These are phyloP conservation scores for Acomys russatus DNA, from an alignment of 2,797 vertebrate species.

Conservation along the genomic window DNA sequence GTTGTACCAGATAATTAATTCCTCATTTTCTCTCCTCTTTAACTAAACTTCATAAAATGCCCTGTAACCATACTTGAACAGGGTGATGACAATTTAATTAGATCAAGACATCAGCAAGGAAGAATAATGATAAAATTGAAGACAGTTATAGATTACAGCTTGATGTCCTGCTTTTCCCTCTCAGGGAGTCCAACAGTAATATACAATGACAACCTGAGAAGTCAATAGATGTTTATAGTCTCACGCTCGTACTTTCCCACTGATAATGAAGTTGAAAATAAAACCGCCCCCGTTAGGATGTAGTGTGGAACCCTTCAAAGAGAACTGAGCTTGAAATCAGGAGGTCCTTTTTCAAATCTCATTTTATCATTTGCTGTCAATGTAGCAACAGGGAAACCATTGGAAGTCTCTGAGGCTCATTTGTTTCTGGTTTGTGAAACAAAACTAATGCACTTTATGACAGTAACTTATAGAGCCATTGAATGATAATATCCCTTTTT, in stretches of 20 bases:
- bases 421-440: constrained; percentile 17
- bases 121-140: constrained; percentile 60
- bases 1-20: constrained; percentile 77
- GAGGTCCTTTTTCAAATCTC: neutral
- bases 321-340: constrained; percentile 43
- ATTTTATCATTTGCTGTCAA: constrained; percentile 42
- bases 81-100: constrained; percentile 86
- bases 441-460: constrained; percentile 14
- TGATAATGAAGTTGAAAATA: neutral
- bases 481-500: neutral
- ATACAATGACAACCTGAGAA: neutral
- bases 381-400: neutral
- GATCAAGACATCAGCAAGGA: constrained; percentile 81
- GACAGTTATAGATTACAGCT: constrained; percentile 70
- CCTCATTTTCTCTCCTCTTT: constrained; percentile 77
- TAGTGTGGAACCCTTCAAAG: neutral
- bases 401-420: neutral
- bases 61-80: constrained; percentile 79
- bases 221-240: constrained; percentile 7
- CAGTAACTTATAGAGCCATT: neutral
- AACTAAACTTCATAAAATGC: constrained; percentile 81
- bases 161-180: constrained; percentile 59
- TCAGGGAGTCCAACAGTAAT: constrained; percentile 47
- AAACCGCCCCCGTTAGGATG: neutral
- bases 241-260: neutral